Conservation (phyloP, 2,888 invertebrate genomes). For the Byasa hedistus region DNA sequence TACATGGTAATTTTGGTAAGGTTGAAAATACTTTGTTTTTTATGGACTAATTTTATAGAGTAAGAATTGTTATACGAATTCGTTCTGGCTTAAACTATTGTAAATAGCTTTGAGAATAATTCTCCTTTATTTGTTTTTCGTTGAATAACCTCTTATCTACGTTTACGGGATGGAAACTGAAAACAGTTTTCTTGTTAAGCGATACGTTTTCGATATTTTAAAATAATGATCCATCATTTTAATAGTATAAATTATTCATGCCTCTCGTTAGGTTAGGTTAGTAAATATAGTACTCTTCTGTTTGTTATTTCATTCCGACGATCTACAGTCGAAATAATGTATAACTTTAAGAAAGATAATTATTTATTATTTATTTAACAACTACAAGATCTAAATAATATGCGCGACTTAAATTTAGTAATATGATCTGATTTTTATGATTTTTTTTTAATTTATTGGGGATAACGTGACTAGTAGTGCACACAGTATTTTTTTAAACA, state of each 20-base stretch:
- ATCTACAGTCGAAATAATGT: background rate
- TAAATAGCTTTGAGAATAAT: slow-evolving; percentile 47
- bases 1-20: background rate
- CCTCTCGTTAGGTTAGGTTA: background rate
- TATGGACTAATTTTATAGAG: slow-evolving; percentile 70
- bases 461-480: too few relatives aligned
- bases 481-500: too few relatives aligned
- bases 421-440: too few relatives aligned
- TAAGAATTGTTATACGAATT: slow-evolving; percentile 58
- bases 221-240: background rate
- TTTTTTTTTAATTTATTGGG: too few relatives aligned
- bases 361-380: background rate
- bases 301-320: background rate
- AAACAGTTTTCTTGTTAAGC: slow-evolving; percentile 10
- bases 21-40: slow-evolving; percentile 45
- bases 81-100: slow-evolving; percentile 63
- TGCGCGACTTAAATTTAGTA: too few relatives aligned
- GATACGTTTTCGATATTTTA: slow-evolving; percentile 13
- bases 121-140: slow-evolving; percentile 40
- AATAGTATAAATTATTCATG: background rate
- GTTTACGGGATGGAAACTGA: slow-evolving; percentile 11
- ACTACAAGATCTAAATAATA: background rate
- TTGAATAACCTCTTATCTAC: slow-evolving; percentile 30
- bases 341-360: background rate
- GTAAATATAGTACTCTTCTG: background rate